Conservation (phyloP, 2,797 vertebrate genomes). For the Cirrhinus molitorella region DNA sequence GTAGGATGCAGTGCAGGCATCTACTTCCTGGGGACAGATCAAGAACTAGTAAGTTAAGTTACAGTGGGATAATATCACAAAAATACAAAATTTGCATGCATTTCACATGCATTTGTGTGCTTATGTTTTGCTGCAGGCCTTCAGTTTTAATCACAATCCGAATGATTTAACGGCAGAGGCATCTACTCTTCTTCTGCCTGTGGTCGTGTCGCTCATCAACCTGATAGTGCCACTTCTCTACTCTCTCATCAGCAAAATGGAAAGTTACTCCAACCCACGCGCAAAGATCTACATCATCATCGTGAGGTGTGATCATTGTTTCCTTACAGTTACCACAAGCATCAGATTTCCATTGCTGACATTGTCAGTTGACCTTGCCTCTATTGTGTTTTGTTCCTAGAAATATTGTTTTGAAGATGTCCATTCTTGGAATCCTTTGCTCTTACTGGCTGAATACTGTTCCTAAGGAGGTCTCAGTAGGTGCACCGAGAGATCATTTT, state of each 20-base stretch:
- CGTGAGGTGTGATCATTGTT: constrained; percentile 78
- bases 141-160: constrained; percentile 21
- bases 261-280: constrained; percentile 84
- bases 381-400: constrained; percentile 70
- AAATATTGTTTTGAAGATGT: constrained; percentile 89
- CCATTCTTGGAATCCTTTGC: constrained; percentile 89
- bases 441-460: constrained; percentile 89
- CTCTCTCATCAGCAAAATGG: constrained; percentile 86
- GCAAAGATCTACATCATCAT: constrained; percentile 85
- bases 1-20: constrained; percentile 80
- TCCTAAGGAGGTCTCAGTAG: constrained; percentile 66
- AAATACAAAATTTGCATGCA: not conserved
- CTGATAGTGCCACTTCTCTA: constrained; percentile 86
- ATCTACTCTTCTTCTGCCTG: constrained; percentile 85
- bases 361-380: not conserved
- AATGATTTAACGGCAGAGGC: constrained; percentile 75
- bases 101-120: constrained; percentile 45
- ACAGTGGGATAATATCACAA: not conserved
- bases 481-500: constrained; percentile 33
- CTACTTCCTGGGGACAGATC: constrained; percentile 78
- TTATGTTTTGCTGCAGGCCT: constrained; percentile 51
- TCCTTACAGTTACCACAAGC: not conserved
- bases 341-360: constrained; percentile 4
- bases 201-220: constrained; percentile 88
- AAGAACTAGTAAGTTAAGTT: not conserved